phyloP scores from a whole-genome alignment of 2,113 vertebrate species.

The Saimiri boliviensis region DNA sequence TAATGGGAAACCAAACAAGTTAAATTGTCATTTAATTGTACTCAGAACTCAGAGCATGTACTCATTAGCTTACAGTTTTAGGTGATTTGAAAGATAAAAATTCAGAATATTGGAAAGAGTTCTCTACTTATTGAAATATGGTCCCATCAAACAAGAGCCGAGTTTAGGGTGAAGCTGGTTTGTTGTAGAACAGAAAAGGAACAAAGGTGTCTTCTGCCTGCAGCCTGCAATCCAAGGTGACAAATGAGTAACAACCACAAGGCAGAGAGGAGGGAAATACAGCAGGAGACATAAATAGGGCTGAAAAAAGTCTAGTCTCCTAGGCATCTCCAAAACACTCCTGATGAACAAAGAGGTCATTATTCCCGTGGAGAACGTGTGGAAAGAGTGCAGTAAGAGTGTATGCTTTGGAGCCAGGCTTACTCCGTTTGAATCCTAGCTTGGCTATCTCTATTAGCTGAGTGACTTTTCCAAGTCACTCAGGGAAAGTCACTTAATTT shows the following conservation, averaged over 20 bases:
- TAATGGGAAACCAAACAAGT: not conserved
- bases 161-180: not conserved
- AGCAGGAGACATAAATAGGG: not conserved
- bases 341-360: too few relatives aligned
- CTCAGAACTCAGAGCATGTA: not conserved
- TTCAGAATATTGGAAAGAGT: not conserved
- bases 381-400: not conserved
- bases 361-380: not conserved
- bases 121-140: not conserved
- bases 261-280: not conserved
- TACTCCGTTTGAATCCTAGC: not conserved
- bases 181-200: not conserved
- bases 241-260: not conserved
- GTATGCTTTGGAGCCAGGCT: not conserved
- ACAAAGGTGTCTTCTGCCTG: not conserved
- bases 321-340: rapidly evolving
- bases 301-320: not conserved
- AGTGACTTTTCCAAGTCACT: not conserved
- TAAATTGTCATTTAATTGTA: not conserved
- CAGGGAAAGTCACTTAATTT: not conserved
- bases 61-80: not conserved
- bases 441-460: not conserved
- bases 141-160: not conserved
- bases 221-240: not conserved
- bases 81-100: not conserved